These are phyloP conservation scores for Cryptoprocta ferox DNA, from an alignment of 2,797 vertebrate genomes.

Conservation along the genomic window DNA sequence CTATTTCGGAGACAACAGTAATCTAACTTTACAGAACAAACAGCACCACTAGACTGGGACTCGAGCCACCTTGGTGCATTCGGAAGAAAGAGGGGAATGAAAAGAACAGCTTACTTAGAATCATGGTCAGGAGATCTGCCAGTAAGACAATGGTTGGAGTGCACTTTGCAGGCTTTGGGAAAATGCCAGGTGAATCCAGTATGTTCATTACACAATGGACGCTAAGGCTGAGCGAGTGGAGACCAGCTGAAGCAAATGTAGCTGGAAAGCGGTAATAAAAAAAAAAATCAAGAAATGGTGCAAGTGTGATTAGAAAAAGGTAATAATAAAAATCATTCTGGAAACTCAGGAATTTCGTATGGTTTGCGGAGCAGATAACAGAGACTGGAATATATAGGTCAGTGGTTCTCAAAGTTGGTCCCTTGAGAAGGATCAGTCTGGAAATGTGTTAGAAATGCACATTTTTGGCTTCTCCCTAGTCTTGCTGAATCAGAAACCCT, in stretches of 20 bases:
- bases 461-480: neutral
- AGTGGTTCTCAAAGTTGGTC: neutral
- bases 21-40: conserved; percentile 41
- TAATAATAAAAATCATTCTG: neutral
- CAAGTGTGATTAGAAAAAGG: conserved; percentile 19
- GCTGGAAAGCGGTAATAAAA: conserved; percentile 19
- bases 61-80: conserved; percentile 2
- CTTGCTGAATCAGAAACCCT: neutral
- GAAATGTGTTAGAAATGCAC: neutral
- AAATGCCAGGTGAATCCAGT: conserved; percentile 61
- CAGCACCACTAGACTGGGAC: neutral
- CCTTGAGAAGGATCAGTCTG: neutral
- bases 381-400: neutral
- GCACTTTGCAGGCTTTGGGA: conserved; percentile 56
- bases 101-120: conserved; percentile 68
- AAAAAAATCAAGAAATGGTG: conserved; percentile 40
- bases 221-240: neutral
- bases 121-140: conserved; percentile 55
- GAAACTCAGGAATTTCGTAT: neutral
- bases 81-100: conserved; percentile 31
- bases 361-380: neutral
- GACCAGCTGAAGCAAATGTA: conserved; percentile 50
- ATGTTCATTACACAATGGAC: conserved; percentile 59
- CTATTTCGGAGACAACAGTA: neutral
- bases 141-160: conserved; percentile 65